Percentiles rank a stretch among this genome's conserved stretches.
Conservation (phyloP, 2,888 invertebrate genomes). For the Mythimna loreyi region DNA sequence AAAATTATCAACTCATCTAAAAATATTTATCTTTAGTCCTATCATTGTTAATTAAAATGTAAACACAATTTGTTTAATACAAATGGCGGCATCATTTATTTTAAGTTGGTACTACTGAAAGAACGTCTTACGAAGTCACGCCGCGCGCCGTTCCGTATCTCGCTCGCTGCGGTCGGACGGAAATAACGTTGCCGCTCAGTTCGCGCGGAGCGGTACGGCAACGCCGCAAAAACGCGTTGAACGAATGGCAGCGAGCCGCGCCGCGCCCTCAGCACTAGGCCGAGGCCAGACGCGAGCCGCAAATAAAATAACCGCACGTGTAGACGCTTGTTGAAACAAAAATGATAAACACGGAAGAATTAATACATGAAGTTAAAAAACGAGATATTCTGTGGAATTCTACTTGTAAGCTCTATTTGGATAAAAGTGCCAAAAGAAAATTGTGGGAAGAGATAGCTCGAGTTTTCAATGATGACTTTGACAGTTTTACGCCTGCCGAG, state of each 20-base stretch:
- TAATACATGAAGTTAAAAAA: slow-evolving; percentile 45
- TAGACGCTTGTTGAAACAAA: background rate
- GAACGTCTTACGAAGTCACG: slow-evolving; percentile 18
- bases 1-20: too few species aligned
- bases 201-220: slow-evolving; percentile 45
- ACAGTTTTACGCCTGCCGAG: background rate
- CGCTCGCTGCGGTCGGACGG: slow-evolving; percentile 36
- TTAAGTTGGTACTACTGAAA: background rate
- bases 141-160: slow-evolving; percentile 36
- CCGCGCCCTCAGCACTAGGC: too few species aligned
- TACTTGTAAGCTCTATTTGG: slow-evolving; percentile 6
- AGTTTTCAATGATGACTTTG: slow-evolving; percentile 27
- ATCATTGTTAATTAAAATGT: background rate
- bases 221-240: slow-evolving; percentile 49
- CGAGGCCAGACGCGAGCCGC: background rate
- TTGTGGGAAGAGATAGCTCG: slow-evolving; percentile 48
- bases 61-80: background rate
- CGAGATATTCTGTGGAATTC: slow-evolving; percentile 45
- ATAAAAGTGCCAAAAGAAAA: slow-evolving; percentile 7
- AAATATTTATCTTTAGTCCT: too few species aligned
- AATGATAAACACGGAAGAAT: slow-evolving; percentile 51
- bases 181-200: slow-evolving; percentile 56
- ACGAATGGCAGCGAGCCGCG: slow-evolving; percentile 12
- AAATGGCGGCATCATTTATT: background rate
- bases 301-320: slow-evolving; percentile 3